Evolutionary conservation across 2,797 vertebrate genomes (phyloP), one percentile per base, ranked within the genome.

Genomic region (Parambassis ranga): DNA sequence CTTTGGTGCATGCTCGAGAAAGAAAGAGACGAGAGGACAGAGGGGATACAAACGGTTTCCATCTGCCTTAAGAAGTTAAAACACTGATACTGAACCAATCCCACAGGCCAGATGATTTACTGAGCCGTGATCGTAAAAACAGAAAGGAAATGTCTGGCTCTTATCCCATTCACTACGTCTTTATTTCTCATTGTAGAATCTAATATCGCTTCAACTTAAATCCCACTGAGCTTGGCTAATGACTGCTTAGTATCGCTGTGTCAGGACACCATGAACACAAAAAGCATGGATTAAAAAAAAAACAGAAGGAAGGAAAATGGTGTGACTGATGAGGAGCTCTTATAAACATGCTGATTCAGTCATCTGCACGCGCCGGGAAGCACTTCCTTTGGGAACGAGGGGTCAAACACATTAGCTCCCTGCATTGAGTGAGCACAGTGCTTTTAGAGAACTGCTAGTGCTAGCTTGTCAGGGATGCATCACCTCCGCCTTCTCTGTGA

Each of bases 351-450:
- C 79, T 77, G 78, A 85, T 89, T 83, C 75, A 78, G 84, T 85
- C 76, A 79, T 78, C 69, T 81, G 75, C 52, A 36, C 73, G 69
- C 23, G 26, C 62, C 6, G 26, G 35, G 46, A 73, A 79, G 71
- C 46, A 48, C 75, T 75, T 87, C 88, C 87, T 81, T 65, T 77
- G 79, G 84, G 88, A 83, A 48, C 46, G 31, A 52, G 42, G 64
- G 85, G 87, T 90, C 88, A 90, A 87, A 87, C 79, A 42, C 81
- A 86, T 91, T 87, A 89, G 71, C 87, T 83, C 60, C 58, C 48
- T 42, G 65, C 70, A 63, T 50, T 72, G 76, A 86, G 70, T 24
- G 15, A 75, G 52, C n/a, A 63, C 69, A 65, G 50, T 38, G 50
- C 61, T 80, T 74, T 74, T 44, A 71, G 65, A 83, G 65, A 71